These are phyloP conservation scores for Sphaerodactylus townsendi DNA, from an alignment of 2,113 vertebrate species.

Conservation along the genomic window DNA sequence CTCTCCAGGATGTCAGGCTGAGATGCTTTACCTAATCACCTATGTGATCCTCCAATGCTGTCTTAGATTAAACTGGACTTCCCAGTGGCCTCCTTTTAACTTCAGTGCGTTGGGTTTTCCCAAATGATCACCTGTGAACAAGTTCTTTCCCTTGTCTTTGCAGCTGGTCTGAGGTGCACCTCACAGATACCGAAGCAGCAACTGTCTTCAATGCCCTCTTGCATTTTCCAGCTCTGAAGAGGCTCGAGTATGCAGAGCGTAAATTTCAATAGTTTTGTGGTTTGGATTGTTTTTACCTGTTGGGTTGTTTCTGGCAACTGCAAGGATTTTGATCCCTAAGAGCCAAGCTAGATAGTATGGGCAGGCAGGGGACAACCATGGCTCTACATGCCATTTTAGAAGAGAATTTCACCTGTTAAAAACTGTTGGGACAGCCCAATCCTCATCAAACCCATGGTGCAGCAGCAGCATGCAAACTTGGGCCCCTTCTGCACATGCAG, in stretches of 20 bases:
- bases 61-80: not conserved
- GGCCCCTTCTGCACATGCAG: no score
- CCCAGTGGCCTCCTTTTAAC: not conserved
- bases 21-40: no score
- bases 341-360: not conserved
- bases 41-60: not conserved
- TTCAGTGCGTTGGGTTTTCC: not conserved
- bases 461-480: no score
- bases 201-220: constrained; percentile 44
- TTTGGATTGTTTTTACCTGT: not conserved
- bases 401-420: no score
- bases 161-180: constrained; percentile 68
- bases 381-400: no score
- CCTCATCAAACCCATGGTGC: no score
- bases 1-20: no score
- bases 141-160: constrained; percentile 4
- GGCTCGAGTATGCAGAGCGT: constrained; percentile 56
- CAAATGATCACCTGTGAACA: not conserved
- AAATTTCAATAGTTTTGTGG: not conserved
- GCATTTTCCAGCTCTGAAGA: constrained; percentile 58
- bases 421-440: no score
- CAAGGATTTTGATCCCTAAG: rapidly evolving
- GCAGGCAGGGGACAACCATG: no score
- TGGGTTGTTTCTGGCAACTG: not conserved
- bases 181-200: constrained; percentile 38